Conservation (phyloP, 2,888 invertebrate genomes). For the Aquatica leii region DNA sequence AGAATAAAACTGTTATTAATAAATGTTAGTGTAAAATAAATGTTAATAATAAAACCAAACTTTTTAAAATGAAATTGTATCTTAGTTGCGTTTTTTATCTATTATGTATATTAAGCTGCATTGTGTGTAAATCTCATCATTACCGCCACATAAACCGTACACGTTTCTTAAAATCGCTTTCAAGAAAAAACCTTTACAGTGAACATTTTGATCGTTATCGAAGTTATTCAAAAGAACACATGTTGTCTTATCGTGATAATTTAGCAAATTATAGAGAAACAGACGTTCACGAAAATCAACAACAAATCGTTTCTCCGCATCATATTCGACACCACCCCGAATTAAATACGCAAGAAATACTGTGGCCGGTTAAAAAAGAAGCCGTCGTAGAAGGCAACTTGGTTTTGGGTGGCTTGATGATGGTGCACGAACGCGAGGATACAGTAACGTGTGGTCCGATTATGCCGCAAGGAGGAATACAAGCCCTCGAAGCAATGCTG, state of each 20-base stretch:
- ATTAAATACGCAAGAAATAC: constrained; percentile 46
- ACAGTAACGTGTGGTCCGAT: constrained; percentile 89
- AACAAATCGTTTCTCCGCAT: constrained; percentile 21
- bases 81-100: constrained; percentile 7
- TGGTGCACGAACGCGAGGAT: constrained; percentile 93
- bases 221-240: background rate
- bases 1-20: too few species aligned
- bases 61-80: constrained; percentile 22
- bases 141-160: constrained; percentile 13
- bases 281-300: constrained; percentile 22
- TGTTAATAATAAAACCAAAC: constrained; percentile 1
- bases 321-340: constrained; percentile 31
- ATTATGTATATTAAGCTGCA: constrained; percentile 9
- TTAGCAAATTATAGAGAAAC: constrained; percentile 22
- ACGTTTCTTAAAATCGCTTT: background rate
- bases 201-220: background rate
- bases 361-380: constrained; percentile 86
- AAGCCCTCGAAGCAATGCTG: constrained; percentile 91
- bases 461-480: constrained; percentile 92
- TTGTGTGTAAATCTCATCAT: constrained; percentile 16
- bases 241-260: constrained; percentile 22
- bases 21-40: too few species aligned
- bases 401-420: constrained; percentile 91
- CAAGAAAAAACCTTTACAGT: background rate
- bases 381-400: constrained; percentile 89